Conservation (phyloP, 1,140 invertebrate genomes). For the Aplysia californica region DNA sequence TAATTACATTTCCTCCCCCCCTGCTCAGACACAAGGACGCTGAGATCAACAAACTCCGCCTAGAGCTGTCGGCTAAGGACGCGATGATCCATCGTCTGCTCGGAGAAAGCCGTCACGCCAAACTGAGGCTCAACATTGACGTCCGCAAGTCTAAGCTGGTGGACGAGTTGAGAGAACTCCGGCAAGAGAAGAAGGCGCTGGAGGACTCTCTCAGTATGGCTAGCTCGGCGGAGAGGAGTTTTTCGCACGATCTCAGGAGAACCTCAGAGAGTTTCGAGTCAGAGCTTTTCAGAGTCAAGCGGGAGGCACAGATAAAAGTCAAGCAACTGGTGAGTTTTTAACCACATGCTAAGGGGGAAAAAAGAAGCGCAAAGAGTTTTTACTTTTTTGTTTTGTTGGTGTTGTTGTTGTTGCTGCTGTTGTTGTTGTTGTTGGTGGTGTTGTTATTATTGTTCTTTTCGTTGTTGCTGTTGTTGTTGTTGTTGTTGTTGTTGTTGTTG, state of each 20-base stretch:
- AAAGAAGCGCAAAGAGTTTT: no score
- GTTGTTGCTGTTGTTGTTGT: no score
- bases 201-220: slow-evolving; percentile 33
- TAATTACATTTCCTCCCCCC: no score
- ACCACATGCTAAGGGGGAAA: no score
- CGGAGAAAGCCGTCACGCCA: slow-evolving; percentile 23
- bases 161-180: slow-evolving; percentile 38
- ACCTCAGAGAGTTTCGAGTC: slow-evolving; percentile 31
- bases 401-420: no score
- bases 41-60: slow-evolving; percentile 38
- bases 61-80: slow-evolving; percentile 40
- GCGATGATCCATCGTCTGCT: slow-evolving; percentile 30
- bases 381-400: no score
- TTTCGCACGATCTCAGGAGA: slow-evolving; percentile 32
- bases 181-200: slow-evolving; percentile 37
- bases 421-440: no score
- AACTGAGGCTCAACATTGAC: slow-evolving; percentile 17
- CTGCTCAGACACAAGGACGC: slow-evolving; percentile 34
- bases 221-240: slow-evolving; percentile 25
- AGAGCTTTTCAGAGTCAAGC: slow-evolving; percentile 38
- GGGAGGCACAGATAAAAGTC: slow-evolving; percentile 36
- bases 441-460: no score
- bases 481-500: no score
- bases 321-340: slow-evolving; percentile 42
- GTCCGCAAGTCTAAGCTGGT: slow-evolving; percentile 28